Conservation (phyloP, 2,888 invertebrate species). For the Graphium colonna region DNA sequence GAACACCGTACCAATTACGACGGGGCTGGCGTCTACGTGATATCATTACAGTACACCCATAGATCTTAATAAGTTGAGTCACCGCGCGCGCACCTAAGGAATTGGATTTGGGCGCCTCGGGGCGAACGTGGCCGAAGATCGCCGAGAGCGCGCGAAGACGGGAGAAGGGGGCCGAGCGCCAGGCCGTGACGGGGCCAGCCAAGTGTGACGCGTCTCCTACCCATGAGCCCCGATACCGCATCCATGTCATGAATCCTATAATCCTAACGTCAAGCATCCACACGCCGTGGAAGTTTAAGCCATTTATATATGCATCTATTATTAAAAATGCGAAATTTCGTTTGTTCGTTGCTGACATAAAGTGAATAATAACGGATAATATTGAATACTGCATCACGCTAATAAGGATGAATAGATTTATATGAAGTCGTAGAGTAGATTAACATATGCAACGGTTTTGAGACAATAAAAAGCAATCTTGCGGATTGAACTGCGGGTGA, state of each 20-base stretch:
- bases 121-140: slow-evolving; percentile 21
- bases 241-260: slow-evolving; percentile 42
- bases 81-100: slow-evolving; percentile 45
- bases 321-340: too few relatives aligned
- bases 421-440: too few relatives aligned
- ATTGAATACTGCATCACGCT: too few relatives aligned
- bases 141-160: slow-evolving; percentile 54
- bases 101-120: slow-evolving; percentile 41
- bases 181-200: slow-evolving; percentile 61
- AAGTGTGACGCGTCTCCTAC: slow-evolving; percentile 54
- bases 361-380: too few relatives aligned
- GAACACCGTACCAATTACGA: slow-evolving; percentile 38
- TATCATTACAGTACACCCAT: slow-evolving; percentile 46
- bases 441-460: too few relatives aligned
- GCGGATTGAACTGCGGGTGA: too few relatives aligned
- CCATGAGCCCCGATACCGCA: slow-evolving; percentile 45
- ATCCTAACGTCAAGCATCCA: slow-evolving; percentile 45
- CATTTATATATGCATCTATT: too few relatives aligned
- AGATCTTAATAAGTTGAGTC: slow-evolving; percentile 46
- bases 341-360: too few relatives aligned
- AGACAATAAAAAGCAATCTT: too few relatives aligned
- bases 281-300: too few relatives aligned
- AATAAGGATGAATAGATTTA: too few relatives aligned
- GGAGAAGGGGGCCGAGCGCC: slow-evolving; percentile 48
- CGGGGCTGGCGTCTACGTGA: slow-evolving; percentile 41